Percentiles rank a stretch among this genome's conserved stretches.
Evolutionary conservation across 2,888 invertebrate genomes (phyloP).

Genomic region (Folsomia manolachei): DNA sequence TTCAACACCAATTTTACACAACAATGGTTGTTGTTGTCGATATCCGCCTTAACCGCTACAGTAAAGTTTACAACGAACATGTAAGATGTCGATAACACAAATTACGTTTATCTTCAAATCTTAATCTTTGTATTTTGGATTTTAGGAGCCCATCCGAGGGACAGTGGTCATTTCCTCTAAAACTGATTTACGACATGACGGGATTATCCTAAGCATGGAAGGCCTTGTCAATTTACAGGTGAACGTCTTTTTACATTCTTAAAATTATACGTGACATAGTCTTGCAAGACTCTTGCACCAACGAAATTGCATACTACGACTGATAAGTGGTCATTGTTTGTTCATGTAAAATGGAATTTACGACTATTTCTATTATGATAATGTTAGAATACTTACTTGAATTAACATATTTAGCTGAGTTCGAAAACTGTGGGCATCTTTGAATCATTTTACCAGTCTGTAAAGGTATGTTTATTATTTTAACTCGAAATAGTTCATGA

Average conservation of each 20-base stretch:
- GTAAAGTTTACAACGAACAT: constrained; percentile 48
- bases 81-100: constrained; percentile 23
- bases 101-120: too few species aligned
- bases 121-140: constrained; percentile 2
- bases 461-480: constrained; percentile 82
- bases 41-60: constrained; percentile 42
- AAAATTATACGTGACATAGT: too few species aligned
- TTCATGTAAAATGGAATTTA: too few species aligned
- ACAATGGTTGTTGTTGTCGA: constrained; percentile 43
- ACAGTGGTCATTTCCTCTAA: constrained; percentile 73
- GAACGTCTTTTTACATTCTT: too few species aligned
- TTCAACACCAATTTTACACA: too few species aligned
- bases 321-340: too few species aligned
- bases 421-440: constrained; percentile 89
- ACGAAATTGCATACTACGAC: too few species aligned
- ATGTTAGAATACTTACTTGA: too few species aligned
- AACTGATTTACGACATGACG: constrained; percentile 84
- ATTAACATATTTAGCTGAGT: too few species aligned
- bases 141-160: constrained; percentile 83
- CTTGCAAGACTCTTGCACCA: too few species aligned
- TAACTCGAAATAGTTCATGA: neutral
- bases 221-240: constrained; percentile 80
- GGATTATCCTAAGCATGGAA: constrained; percentile 79
- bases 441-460: constrained; percentile 91
- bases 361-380: too few species aligned